These are phyloP conservation scores for Leucophenga maculata DNA, from an alignment of 2,888 invertebrate genomes.

Conservation along the genomic window DNA sequence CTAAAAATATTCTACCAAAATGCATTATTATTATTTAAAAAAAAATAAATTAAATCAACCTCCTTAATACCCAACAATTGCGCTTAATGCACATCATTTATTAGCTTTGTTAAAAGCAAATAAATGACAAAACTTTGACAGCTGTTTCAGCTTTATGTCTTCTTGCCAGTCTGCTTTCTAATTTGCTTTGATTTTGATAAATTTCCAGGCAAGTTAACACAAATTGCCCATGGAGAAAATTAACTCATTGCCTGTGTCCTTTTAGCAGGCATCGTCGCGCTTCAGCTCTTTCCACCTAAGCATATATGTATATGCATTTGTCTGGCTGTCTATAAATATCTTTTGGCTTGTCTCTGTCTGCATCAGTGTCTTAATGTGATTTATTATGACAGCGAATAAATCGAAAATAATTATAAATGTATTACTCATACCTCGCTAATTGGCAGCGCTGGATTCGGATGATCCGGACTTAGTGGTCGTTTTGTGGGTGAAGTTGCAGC, in stretches of 20 bases:
- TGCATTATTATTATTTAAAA: too few relatives aligned
- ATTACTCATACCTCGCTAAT: conserved; percentile 75
- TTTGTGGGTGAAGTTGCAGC: conserved; percentile 74
- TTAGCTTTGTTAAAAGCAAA: background rate
- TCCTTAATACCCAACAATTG: too few relatives aligned
- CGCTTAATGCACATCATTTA: too few relatives aligned
- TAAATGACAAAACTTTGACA: conserved; percentile 10
- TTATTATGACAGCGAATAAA: conserved; percentile 23
- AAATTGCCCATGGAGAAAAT: conserved; percentile 40
- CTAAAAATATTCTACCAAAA: background rate
- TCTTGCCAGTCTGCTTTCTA: background rate
- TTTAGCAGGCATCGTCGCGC: background rate
- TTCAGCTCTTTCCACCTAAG: background rate
- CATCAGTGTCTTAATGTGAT: conserved; percentile 10
- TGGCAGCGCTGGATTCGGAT: conserved; percentile 79
- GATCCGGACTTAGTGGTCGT: conserved; percentile 76
- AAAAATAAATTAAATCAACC: too few relatives aligned
- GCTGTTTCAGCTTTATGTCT: background rate
- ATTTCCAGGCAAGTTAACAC: conserved; percentile 31
- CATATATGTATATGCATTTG: conserved; percentile 36
- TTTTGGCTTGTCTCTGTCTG: conserved; percentile 13
- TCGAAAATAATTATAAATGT: conserved; percentile 11
- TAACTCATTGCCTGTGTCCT: conserved; percentile 41
- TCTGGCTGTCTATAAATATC: background rate
- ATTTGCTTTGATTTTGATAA: conserved; percentile 27